phyloP scores from a whole-genome alignment of 1,140 invertebrate species.

The Anthonomus grandis region DNA sequence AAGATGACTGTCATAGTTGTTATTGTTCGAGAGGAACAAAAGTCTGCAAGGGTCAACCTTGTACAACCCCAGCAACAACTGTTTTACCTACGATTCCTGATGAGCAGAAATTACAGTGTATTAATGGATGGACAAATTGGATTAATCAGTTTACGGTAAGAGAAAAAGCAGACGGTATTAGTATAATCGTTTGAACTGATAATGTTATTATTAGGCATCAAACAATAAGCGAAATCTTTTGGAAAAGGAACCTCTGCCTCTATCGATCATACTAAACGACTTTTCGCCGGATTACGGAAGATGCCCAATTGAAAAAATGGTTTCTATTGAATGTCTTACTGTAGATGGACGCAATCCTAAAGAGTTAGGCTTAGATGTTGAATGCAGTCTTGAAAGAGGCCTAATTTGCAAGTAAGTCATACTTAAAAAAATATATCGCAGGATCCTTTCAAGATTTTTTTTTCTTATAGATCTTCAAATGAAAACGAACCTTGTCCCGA shows the following conservation, averaged over 20 bases:
- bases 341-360: slow-evolving; percentile 60
- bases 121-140: slow-evolving; percentile 72
- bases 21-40: slow-evolving; percentile 66
- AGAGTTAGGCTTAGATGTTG: slow-evolving; percentile 67
- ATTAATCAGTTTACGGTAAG: slow-evolving; percentile 59
- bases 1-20: slow-evolving; percentile 75
- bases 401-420: slow-evolving; percentile 56
- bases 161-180: neutral
- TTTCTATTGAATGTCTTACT: slow-evolving; percentile 70
- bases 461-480: slow-evolving; percentile 33
- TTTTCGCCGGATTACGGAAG: slow-evolving; percentile 50
- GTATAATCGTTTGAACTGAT: neutral
- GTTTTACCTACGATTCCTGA: slow-evolving; percentile 30
- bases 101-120: slow-evolving; percentile 53
- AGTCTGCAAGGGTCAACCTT: slow-evolving; percentile 68
- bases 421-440: neutral
- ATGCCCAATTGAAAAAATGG: slow-evolving; percentile 61
- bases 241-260: slow-evolving; percentile 64
- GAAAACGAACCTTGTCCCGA: slow-evolving; percentile 56
- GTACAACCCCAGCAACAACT: slow-evolving; percentile 48
- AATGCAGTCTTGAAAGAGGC: slow-evolving; percentile 70
- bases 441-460: too few relatives aligned
- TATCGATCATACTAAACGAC: slow-evolving; percentile 50
- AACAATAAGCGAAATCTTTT: slow-evolving; percentile 31
- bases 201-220: slow-evolving; percentile 43